Evolutionary conservation across 2,113 vertebrate species (phyloP), one percentile per base, ranked within the genome.

Genomic region (Excalfactoria chinensis): DNA sequence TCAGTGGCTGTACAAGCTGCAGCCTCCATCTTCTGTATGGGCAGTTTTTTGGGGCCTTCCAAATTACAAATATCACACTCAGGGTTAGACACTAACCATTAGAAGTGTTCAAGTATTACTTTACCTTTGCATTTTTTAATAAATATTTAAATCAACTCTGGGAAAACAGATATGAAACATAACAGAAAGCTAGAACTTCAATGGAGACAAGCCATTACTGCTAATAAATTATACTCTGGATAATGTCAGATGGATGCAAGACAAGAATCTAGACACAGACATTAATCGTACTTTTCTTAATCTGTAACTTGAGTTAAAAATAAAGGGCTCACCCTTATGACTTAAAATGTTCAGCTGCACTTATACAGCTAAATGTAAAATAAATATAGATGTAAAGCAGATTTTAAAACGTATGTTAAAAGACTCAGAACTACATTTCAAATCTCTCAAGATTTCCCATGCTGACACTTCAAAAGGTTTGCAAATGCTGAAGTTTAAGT

Each of bases 371-470:
- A 89, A 63, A 73, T 46, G 63, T 56, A 94, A 88, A 95, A 88
- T 59, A 7, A 92, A 21, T 55, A 73, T 70, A n/a, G 63, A 88
- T 82, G 40, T 64, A 90, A 95, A 94, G 25, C 58, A 93, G 59
- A 92, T 89, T 88, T 89, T 89, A 5, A 37, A 85, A 92, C 90
- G 59, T 63, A 89, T 93, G 92, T 90, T 90, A 90, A 93, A 88
- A 79, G 59, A 81, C 72, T 90, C 68, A 95, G 41, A 90, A 75
- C 15, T 90, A 46, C n/a, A 73, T 64, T 90, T 95, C 49, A 70
- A 86, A 87, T 79, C 41, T 68, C 66, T 3, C 17, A 69, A 41
- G 34, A 86, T 84, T 86, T 86, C 67, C 55, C 59, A 82, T 69
- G 67, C 44, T 90, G 74, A 84, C 44, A 85, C 34, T 90, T 92